Evolutionary conservation across 2,888 invertebrate genomes (phyloP).

Genomic region (Periphyllus acericola): DNA sequence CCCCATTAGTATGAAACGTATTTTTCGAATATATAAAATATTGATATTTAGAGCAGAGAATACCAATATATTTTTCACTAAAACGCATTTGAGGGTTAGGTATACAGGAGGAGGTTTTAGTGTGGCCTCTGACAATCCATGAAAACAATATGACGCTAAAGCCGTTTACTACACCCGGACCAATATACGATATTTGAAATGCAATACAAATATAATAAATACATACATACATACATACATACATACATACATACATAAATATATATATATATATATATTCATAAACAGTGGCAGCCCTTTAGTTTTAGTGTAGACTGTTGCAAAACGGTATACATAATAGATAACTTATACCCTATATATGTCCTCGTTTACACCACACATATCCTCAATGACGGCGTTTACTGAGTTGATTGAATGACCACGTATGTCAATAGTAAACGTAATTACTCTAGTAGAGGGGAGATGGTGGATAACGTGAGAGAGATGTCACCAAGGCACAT

Average conservation of each 20-base stretch:
- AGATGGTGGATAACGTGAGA: neutral
- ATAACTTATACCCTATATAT: constrained; percentile 29
- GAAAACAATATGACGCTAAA: constrained; percentile 58
- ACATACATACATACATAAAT: neutral
- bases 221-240: neutral
- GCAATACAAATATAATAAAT: neutral
- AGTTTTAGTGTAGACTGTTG: neutral
- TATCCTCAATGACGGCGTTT: neutral
- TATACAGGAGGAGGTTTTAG: neutral
- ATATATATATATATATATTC: neutral
- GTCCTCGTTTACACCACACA: neutral
- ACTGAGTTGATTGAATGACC: constrained; percentile 15
- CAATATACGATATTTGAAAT: constrained; percentile 15
- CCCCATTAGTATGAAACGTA: neutral
- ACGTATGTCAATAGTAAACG: constrained; percentile 23
- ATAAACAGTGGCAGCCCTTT: neutral
- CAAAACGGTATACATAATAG: constrained; percentile 11
- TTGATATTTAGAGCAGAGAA: neutral
- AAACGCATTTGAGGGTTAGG: neutral
- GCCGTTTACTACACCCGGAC: constrained; percentile 53
- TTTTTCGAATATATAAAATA: neutral
- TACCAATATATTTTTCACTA: neutral
- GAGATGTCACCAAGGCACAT: constrained; percentile 20
- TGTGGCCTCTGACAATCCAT: constrained; percentile 40
- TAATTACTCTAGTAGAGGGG: neutral